These are phyloP conservation scores for Bufo bufo DNA, from an alignment of 2,113 vertebrate species.

Conservation along the genomic window DNA sequence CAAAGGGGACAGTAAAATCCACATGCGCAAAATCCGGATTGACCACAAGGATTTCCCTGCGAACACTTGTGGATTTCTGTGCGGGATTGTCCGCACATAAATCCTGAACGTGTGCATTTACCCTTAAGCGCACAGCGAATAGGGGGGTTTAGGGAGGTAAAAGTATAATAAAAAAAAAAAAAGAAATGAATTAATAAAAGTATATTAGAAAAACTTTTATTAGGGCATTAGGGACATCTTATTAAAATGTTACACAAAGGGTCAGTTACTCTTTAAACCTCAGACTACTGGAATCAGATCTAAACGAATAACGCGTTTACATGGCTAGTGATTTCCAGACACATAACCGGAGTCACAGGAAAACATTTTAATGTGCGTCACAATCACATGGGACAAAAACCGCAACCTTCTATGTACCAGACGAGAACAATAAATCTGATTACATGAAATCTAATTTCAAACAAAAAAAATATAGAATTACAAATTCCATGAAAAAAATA, in stretches of 20 bases:
- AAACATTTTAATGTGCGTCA: slow-evolving; percentile 26
- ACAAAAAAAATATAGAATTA: background rate
- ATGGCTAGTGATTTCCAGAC: background rate
- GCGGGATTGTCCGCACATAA: too few species aligned
- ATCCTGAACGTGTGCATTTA: too few species aligned
- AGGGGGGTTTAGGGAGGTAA: too few species aligned
- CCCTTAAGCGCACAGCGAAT: too few species aligned
- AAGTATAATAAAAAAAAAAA: too few species aligned
- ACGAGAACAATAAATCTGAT: slow-evolving; percentile 18
- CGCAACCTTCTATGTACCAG: slow-evolving; percentile 22
- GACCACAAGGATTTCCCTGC: too few species aligned
- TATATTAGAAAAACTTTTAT: too few species aligned
- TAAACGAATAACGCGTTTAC: background rate
- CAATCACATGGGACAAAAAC: background rate
- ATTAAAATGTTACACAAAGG: background rate
- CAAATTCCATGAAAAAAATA: background rate
- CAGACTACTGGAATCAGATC: background rate
- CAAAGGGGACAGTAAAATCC: too few species aligned
- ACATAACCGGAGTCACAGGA: slow-evolving; percentile 24
- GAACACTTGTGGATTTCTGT: too few species aligned
- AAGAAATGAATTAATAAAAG: too few species aligned
- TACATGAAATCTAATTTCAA: slow-evolving; percentile 17
- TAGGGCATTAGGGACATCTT: background rate
- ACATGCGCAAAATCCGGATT: too few species aligned
- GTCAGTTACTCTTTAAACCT: background rate